phyloP scores from a whole-genome alignment of 2,888 invertebrate species.

The Cataglyphis altisquamis region DNA sequence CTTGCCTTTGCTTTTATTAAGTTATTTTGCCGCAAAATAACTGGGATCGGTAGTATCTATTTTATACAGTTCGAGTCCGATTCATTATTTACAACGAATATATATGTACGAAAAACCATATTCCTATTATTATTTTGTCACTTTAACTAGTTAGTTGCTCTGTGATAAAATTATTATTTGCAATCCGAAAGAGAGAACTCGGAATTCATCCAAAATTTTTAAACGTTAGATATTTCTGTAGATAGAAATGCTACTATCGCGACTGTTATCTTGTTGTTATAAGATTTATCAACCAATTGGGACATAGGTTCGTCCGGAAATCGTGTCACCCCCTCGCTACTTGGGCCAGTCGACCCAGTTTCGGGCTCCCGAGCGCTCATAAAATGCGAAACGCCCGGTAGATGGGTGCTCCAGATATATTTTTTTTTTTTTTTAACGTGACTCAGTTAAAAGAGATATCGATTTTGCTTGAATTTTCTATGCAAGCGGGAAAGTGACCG shows the following conservation, averaged over 20 bases:
- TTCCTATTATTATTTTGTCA: background rate
- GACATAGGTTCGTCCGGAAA: slow-evolving; percentile 76
- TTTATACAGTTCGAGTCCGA: slow-evolving; percentile 1
- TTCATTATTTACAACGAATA: background rate
- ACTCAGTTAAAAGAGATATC: slow-evolving; percentile 24
- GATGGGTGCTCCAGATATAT: slow-evolving; percentile 59
- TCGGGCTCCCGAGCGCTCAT: slow-evolving; percentile 53
- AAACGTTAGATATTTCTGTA: background rate
- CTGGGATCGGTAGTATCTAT: slow-evolving; percentile 28
- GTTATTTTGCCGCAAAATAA: background rate
- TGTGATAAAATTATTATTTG: background rate
- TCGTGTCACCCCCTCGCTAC: slow-evolving; percentile 75
- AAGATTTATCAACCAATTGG: slow-evolving; percentile 44
- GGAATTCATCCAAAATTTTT: background rate
- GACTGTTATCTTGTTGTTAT: background rate
- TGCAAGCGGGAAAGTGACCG: background rate
- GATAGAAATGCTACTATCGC: background rate
- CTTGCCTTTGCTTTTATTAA: slow-evolving; percentile 30
- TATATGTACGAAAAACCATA: slow-evolving; percentile 12
- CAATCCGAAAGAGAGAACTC: background rate
- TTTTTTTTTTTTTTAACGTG: slow-evolving; percentile 56
- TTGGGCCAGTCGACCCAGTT: slow-evolving; percentile 80
- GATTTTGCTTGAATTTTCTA: slow-evolving; percentile 31
- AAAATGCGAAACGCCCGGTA: slow-evolving; percentile 72
- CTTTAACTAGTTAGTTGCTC: background rate